Conservation (phyloP, 2,888 invertebrate species). For the Cordylochernes scorpioides region DNA sequence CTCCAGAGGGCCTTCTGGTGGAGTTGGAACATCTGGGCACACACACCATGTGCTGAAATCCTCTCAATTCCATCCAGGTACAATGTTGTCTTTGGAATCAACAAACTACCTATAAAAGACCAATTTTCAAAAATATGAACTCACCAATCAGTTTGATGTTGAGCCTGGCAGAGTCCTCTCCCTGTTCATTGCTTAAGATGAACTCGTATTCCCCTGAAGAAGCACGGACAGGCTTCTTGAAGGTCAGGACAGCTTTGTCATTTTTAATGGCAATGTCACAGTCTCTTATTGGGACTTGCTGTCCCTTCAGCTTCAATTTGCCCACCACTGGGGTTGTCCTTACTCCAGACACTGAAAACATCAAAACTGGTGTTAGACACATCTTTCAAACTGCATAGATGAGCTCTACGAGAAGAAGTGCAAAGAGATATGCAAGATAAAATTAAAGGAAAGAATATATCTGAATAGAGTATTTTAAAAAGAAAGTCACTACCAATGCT, state of each 20-base stretch:
- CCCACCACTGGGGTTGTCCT: slow-evolving; percentile 65
- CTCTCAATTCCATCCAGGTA: too few species aligned
- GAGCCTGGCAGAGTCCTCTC: slow-evolving; percentile 59
- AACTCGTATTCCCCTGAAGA: slow-evolving; percentile 71
- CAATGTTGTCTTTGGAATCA: too few species aligned
- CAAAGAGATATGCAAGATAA: too few species aligned
- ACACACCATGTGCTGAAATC: too few species aligned
- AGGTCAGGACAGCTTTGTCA: slow-evolving; percentile 63
- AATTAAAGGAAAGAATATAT: too few species aligned
- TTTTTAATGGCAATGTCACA: slow-evolving; percentile 70
- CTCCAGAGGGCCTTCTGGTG: slow-evolving; percentile 52
- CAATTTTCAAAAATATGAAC: too few species aligned
- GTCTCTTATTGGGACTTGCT: slow-evolving; percentile 57
- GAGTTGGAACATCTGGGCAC: slow-evolving; percentile 42
- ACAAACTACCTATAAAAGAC: too few species aligned
- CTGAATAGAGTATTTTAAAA: too few species aligned
- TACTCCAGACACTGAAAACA: slow-evolving; percentile 47
- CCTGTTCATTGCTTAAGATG: slow-evolving; percentile 70
- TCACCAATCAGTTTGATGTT: slow-evolving; percentile 52
- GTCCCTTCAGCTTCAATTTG: slow-evolving; percentile 68
- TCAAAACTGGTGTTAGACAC: too few species aligned
- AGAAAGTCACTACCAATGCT: too few species aligned
- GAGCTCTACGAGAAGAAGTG: too few species aligned
- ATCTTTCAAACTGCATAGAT: too few species aligned
- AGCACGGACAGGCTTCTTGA: slow-evolving; percentile 64